Evolutionary conservation across 2,888 invertebrate species (phyloP), one percentile per base, ranked within the genome.

Genomic region (Lasioglossum marginatum): DNA sequence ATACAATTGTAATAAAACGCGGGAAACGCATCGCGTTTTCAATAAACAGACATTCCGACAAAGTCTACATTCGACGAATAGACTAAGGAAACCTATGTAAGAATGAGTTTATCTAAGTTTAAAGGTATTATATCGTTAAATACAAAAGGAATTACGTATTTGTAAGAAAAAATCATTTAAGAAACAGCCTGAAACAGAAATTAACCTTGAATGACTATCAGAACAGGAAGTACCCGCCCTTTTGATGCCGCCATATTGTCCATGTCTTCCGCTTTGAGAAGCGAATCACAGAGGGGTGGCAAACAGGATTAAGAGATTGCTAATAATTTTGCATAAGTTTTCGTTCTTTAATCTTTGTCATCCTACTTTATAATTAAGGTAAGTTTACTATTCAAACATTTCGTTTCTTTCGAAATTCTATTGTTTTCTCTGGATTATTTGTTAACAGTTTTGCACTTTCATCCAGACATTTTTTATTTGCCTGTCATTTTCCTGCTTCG

Each of bases 181-280:
- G 14, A n/a, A 66, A 74, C 14, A 34, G 23, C 60, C 34, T 8
- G 19, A 16, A 37, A 6, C 8, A 12, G 45, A 73, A 72, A 19
- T 85, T 91, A 86, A 90, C 86, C 86, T 87, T 66, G 76, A 81
- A 83, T 72, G 52, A 34, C 37, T 45, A 76, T 72, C 45, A 66
- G 60, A 72, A 85, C 92, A 91, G 93, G 93, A 92, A 92, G 92
- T 92, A 85, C 85, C 92, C 93, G 92, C 92, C 92, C 93, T 92
- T 89, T 77, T 82, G 34, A 37, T 45, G 75, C 78, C 92, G 92
- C 93, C 93, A 93, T 92, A 87, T 92, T 92, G 91, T 83, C 86
- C 85, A 75, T 88, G 87, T 87, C 89, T 92, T 93, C 92, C 92
- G 92, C 84, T 92, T 88, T 86, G 81, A 82, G 87, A 89, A 87